phyloP scores from a whole-genome alignment of 2,888 invertebrate species.

The Trichopria drosophilae region DNA sequence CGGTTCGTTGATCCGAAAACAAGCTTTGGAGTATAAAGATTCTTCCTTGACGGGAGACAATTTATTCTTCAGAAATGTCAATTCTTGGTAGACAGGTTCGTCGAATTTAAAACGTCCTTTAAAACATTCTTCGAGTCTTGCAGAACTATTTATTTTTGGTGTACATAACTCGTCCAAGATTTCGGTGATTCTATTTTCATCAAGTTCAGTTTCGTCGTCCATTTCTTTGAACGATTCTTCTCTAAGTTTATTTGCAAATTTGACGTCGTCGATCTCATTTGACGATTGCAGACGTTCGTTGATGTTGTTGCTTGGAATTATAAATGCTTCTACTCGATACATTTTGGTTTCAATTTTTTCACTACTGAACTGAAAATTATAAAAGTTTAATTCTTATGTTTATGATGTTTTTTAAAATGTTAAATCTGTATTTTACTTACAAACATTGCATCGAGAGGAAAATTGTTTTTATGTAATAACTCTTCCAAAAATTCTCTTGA shows the following conservation, averaged over 20 bases:
- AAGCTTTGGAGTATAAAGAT: conserved; percentile 17
- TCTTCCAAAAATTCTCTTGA: too few relatives aligned
- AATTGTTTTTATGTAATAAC: too few relatives aligned
- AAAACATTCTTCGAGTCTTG: too few relatives aligned
- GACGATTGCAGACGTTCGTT: conserved; percentile 13
- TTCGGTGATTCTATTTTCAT: background rate
- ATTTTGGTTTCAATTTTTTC: conserved; percentile 36
- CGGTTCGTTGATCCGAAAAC: conserved; percentile 31
- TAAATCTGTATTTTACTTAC: too few relatives aligned
- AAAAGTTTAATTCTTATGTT: too few relatives aligned
- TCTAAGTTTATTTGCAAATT: conserved; percentile 40
- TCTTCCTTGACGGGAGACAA: conserved; percentile 2
- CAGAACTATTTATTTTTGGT: conserved; percentile 3
- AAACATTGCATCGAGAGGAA: too few relatives aligned
- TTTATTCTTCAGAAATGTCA: conserved; percentile 14
- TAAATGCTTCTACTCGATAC: conserved; percentile 48
- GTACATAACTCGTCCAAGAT: background rate
- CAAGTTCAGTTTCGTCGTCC: conserved; percentile 18
- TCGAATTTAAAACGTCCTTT: conserved; percentile 29
- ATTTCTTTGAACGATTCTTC: conserved; percentile 18
- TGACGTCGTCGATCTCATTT: conserved; percentile 40
- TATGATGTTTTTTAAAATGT: too few relatives aligned
- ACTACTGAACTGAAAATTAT: too few relatives aligned
- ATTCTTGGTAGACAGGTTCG: conserved; percentile 40
- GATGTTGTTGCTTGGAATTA: conserved; percentile 39